Percentiles rank a stretch among this genome's conserved stretches.
These are phyloP conservation scores for Trachymyrmex cornetzi DNA, from an alignment of 1,140 invertebrate genomes.

Conservation along the genomic window DNA sequence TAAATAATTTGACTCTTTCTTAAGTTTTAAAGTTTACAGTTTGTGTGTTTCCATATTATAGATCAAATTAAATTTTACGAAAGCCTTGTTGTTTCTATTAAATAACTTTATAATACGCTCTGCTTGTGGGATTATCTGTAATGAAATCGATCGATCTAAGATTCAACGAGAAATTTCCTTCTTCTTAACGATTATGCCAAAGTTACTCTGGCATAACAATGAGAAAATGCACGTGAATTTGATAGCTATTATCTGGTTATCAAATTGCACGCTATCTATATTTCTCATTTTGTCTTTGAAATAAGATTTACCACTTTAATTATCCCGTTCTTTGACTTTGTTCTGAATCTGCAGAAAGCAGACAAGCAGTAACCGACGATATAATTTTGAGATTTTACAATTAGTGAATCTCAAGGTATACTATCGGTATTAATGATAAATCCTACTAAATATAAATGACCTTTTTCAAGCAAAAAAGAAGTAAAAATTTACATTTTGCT, in stretches of 20 bases:
- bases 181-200: background rate
- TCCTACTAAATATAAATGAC: background rate
- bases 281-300: slow-evolving; percentile 36
- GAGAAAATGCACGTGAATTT: slow-evolving; percentile 8
- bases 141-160: background rate
- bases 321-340: slow-evolving; percentile 24
- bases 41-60: background rate
- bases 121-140: background rate
- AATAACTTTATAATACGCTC: background rate
- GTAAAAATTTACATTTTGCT: background rate
- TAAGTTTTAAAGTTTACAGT: background rate
- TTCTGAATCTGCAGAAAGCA: background rate
- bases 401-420: background rate
- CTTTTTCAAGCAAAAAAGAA: background rate
- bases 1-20: background rate
- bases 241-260: slow-evolving; percentile 46
- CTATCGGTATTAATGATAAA: background rate
- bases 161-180: slow-evolving; percentile 9
- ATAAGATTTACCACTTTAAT: slow-evolving; percentile 46
- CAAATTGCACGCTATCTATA: background rate
- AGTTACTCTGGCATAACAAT: slow-evolving; percentile 10
- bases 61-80: background rate
- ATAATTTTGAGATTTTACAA: slow-evolving; percentile 36
- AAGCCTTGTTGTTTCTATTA: background rate
- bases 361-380: background rate